phyloP scores from a whole-genome alignment of 64 coral and sea anemone species.

The Actinia tenebrosa region DNA sequence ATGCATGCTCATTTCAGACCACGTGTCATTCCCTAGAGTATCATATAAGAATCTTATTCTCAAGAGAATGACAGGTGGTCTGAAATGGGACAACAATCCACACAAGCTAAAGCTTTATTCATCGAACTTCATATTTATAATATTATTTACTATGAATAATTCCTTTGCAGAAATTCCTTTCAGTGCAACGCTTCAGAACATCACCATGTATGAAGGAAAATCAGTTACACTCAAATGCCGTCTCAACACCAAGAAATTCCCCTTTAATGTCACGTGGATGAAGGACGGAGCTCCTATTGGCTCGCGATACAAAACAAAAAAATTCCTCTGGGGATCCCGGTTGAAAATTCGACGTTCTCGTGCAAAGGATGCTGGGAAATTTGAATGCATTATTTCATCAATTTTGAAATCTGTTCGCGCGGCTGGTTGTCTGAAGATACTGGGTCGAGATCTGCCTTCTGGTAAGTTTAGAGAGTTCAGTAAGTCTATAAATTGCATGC shows the following conservation, averaged over 20 bases:
- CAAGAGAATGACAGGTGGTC: too few relatives aligned
- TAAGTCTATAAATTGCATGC: too few relatives aligned
- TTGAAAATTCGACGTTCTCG: slow-evolving; percentile 56
- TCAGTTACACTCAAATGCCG: slow-evolving; percentile 73
- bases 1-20: too few relatives aligned
- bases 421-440: slow-evolving; percentile 51
- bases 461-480: neutral
- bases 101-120: too few relatives aligned
- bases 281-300: slow-evolving; percentile 51
- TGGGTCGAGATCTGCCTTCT: neutral
- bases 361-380: slow-evolving; percentile 60
- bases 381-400: slow-evolving; percentile 41
- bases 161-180: slow-evolving; percentile 23
- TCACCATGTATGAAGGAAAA: slow-evolving; percentile 70
- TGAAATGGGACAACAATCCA: too few relatives aligned
- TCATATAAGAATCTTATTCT: too few relatives aligned
- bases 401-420: slow-evolving; percentile 6
- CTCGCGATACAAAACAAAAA: slow-evolving; percentile 34
- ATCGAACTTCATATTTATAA: too few relatives aligned
- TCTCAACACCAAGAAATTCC: slow-evolving; percentile 56
- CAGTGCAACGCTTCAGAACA: slow-evolving; percentile 46
- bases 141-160: neutral
- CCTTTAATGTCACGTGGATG: slow-evolving; percentile 69
- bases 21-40: too few relatives aligned
- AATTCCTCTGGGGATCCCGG: slow-evolving; percentile 70